These are phyloP conservation scores for Atrichornis clamosus DNA, from an alignment of 2,113 vertebrate species.

Conservation along the genomic window DNA sequence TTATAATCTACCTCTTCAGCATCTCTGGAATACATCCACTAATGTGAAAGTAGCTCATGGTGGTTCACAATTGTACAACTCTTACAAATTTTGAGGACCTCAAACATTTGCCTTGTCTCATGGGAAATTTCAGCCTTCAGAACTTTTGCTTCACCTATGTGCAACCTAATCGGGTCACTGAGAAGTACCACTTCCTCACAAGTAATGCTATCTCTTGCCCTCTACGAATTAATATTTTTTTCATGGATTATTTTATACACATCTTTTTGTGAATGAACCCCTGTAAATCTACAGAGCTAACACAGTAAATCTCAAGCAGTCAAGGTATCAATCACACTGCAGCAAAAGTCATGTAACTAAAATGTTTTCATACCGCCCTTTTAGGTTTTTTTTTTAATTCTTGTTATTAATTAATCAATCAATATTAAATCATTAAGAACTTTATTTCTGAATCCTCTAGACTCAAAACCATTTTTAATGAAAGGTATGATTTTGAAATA, in stretches of 20 bases:
- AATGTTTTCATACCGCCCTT: neutral
- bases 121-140: neutral
- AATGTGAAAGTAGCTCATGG: neutral
- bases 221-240: neutral
- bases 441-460: neutral
- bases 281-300: neutral
- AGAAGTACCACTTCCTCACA: neutral
- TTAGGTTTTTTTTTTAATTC: neutral
- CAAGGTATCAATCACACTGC: neutral
- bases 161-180: neutral
- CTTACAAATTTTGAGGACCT: neutral
- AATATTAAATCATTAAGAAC: neutral
- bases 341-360: neutral
- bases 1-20: neutral
- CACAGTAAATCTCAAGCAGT: neutral
- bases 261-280: neutral
- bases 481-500: neutral
- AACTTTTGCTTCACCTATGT: neutral
- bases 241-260: neutral
- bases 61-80: neutral
- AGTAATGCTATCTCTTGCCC: neutral
- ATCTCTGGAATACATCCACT: neutral
- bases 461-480: neutral
- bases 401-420: neutral
- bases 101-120: neutral